A percentile compares a stretch with the other conserved stretches of the same genome.
phyloP scores from a whole-genome alignment of 2,113 vertebrate species.

The Sitta europaea region DNA sequence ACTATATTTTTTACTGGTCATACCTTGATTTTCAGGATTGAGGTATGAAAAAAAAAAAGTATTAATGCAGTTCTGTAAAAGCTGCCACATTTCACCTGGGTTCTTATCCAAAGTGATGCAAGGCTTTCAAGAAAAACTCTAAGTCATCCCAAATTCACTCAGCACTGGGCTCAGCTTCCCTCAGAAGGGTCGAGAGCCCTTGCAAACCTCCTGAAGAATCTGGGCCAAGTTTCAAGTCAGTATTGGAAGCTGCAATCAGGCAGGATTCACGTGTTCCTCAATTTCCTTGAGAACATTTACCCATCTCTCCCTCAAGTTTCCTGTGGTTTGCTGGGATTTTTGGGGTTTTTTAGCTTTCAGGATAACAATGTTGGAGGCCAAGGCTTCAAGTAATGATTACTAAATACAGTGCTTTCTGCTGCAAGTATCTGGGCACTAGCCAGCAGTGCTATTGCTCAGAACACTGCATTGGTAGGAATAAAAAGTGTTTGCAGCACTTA shows the following conservation, averaged over 20 bases:
- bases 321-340: background rate
- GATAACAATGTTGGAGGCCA: background rate
- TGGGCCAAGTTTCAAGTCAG: background rate
- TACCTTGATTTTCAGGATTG: background rate
- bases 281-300: slow-evolving; percentile 26
- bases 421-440: background rate
- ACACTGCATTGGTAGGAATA: background rate
- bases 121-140: background rate
- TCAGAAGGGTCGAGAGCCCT: background rate
- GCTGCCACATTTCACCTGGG: background rate
- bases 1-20: background rate
- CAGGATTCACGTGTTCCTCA: background rate
- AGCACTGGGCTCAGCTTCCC: slow-evolving; percentile 11
- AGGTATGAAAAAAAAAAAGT: background rate
- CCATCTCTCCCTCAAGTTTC: background rate
- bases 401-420: background rate
- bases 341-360: background rate
- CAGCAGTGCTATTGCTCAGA: background rate
- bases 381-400: background rate
- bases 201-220: slow-evolving; percentile 20
- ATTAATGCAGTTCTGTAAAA: background rate
- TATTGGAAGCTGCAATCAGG: slow-evolving; percentile 29
- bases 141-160: slow-evolving; percentile 1
- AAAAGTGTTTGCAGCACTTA: background rate
- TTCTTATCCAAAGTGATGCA: background rate